Conservation (phyloP, 2,888 invertebrate species). For the Metacarcinus magister region DNA sequence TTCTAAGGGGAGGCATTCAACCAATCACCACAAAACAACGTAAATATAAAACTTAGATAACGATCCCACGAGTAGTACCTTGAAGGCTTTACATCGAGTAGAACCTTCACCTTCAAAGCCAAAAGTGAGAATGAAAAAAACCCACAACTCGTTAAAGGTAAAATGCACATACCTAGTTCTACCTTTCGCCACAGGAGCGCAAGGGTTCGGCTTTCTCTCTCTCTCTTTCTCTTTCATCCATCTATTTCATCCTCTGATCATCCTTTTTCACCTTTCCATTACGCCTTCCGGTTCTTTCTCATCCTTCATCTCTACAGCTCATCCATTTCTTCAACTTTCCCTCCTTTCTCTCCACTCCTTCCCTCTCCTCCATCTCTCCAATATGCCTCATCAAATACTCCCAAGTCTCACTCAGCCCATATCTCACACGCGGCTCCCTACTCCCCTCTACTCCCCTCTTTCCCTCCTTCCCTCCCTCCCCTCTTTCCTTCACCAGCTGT, state of each 20-base stretch:
- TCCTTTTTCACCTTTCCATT: not conserved
- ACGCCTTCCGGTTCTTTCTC: not conserved
- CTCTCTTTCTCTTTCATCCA: too few relatives aligned
- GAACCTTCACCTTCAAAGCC: too few relatives aligned
- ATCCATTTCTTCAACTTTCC: not conserved
- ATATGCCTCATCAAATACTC: slow-evolving; percentile 8
- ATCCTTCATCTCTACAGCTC: not conserved
- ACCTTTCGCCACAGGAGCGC: too few relatives aligned
- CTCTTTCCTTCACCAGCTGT: slow-evolving; percentile 2
- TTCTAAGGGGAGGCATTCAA: too few relatives aligned
- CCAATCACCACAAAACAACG: too few relatives aligned
- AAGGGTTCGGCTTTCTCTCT: too few relatives aligned
- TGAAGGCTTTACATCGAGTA: too few relatives aligned
- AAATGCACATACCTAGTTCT: too few relatives aligned
- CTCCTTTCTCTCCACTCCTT: not conserved
- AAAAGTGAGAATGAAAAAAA: too few relatives aligned
- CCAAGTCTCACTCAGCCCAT: slow-evolving; percentile 4
- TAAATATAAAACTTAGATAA: too few relatives aligned
- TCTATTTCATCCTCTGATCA: not conserved
- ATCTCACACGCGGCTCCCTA: not conserved
- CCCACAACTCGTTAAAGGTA: too few relatives aligned
- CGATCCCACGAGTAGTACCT: too few relatives aligned
- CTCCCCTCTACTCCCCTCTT: not conserved
- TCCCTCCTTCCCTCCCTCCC: not conserved
- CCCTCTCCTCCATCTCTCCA: not conserved